phyloP scores from a whole-genome alignment of 1,140 invertebrate species.

The Sycophila sp. region DNA sequence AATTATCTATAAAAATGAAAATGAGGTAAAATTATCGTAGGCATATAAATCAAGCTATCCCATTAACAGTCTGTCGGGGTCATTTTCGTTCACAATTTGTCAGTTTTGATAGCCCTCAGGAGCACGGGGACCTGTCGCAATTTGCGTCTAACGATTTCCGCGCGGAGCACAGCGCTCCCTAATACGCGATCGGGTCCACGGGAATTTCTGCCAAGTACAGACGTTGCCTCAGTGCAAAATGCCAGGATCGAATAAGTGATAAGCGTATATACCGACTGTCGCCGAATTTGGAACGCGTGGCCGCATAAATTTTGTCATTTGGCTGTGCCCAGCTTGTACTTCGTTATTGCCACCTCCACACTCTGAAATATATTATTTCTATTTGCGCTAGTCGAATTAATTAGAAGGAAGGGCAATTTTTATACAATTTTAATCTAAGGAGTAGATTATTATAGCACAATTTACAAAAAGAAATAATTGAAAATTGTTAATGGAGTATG shows the following conservation, averaged over 20 bases:
- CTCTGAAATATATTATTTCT: too few species aligned
- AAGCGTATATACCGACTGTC: neutral
- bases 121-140: slow-evolving; percentile 5
- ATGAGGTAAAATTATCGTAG: neutral
- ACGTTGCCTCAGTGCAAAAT: neutral
- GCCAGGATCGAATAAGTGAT: slow-evolving; percentile 19
- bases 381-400: neutral
- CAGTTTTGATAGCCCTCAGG: neutral
- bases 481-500: too few species aligned
- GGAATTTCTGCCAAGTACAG: slow-evolving; percentile 33
- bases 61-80: slow-evolving; percentile 2
- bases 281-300: neutral
- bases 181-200: slow-evolving; percentile 14
- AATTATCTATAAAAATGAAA: neutral
- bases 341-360: slow-evolving; percentile 4
- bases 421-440: too few species aligned
- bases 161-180: neutral
- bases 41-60: neutral
- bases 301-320: slow-evolving; percentile 29
- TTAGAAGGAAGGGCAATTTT: too few species aligned
- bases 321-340: neutral
- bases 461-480: too few species aligned
- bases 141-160: slow-evolving; percentile 31
- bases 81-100: neutral
- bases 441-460: too few species aligned